Evolutionary conservation across 2,797 vertebrate genomes (phyloP).

Genomic region (Tamandua tetradactyla): DNA sequence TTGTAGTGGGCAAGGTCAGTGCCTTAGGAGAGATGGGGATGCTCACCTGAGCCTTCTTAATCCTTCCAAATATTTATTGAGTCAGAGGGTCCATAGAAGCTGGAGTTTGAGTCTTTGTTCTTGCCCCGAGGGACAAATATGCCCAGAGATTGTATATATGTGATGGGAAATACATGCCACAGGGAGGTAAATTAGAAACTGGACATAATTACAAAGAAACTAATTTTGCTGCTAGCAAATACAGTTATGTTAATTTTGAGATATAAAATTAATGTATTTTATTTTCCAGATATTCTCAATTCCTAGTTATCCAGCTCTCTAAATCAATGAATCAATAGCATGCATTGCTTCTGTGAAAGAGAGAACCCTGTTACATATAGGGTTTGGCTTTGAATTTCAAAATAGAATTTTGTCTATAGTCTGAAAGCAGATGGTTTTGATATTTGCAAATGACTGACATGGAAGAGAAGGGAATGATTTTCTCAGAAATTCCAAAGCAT

Average conservation of each 20-base stretch:
- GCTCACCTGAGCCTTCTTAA: background rate
- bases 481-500: slow-evolving; percentile 20
- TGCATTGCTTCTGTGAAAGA: background rate
- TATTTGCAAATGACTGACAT: slow-evolving; percentile 25
- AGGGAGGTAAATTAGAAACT: background rate
- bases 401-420: background rate
- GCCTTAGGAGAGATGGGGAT: background rate
- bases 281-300: background rate
- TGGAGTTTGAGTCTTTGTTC: background rate
- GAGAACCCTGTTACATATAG: background rate
- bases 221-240: background rate
- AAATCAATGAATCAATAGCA: background rate
- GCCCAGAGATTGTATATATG: background rate
- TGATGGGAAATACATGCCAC: background rate
- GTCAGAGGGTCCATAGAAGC: background rate
- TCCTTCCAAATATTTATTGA: background rate
- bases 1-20: background rate
- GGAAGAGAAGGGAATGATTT: background rate
- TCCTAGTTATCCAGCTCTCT: background rate
- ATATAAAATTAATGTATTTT: background rate
- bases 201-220: background rate
- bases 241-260: background rate
- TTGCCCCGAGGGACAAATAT: background rate
- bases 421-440: slow-evolving; percentile 26
- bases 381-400: background rate